A percentile compares a stretch with the other conserved stretches of the same genome.
These are phyloP conservation scores for Anticlea derivata DNA, from an alignment of 2,888 invertebrate genomes.

Conservation along the genomic window DNA sequence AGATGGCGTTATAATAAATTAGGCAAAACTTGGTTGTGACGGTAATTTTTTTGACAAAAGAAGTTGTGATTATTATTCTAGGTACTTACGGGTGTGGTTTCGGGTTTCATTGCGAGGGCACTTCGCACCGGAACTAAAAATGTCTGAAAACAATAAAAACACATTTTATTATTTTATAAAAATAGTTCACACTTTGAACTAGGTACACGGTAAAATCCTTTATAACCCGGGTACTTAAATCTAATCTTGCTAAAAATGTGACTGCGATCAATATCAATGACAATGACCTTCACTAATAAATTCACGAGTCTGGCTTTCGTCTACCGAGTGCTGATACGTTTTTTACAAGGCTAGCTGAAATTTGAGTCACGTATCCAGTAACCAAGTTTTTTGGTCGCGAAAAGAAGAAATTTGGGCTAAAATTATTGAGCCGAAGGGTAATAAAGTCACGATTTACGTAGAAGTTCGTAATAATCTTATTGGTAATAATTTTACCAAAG, in stretches of 20 bases:
- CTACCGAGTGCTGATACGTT: conserved; percentile 31
- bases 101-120: conserved; percentile 57
- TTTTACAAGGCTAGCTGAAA: conserved; percentile 28
- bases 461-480: not conserved
- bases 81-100: conserved; percentile 75
- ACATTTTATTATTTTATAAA: not conserved
- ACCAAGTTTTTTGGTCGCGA: conserved; percentile 16
- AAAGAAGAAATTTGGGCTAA: conserved; percentile 12
- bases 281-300: conserved; percentile 47
- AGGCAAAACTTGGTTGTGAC: conserved; percentile 55
- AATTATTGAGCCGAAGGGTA: not conserved
- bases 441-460: not conserved
- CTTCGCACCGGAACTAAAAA: conserved; percentile 56
- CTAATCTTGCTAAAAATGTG: no score
- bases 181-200: not conserved
- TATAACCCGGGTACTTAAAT: no score
- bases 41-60: conserved; percentile 37
- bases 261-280: conserved; percentile 43
- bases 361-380: conserved; percentile 28
- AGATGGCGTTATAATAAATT: conserved; percentile 60
- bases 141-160: conserved; percentile 62
- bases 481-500: not conserved
- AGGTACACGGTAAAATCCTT: not conserved
- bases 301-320: conserved; percentile 41
- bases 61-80: conserved; percentile 34